A percentile compares a stretch with the other conserved stretches of the same genome.
phyloP scores from a whole-genome alignment of 1,140 invertebrate species.

The Trichonephila clavata region DNA sequence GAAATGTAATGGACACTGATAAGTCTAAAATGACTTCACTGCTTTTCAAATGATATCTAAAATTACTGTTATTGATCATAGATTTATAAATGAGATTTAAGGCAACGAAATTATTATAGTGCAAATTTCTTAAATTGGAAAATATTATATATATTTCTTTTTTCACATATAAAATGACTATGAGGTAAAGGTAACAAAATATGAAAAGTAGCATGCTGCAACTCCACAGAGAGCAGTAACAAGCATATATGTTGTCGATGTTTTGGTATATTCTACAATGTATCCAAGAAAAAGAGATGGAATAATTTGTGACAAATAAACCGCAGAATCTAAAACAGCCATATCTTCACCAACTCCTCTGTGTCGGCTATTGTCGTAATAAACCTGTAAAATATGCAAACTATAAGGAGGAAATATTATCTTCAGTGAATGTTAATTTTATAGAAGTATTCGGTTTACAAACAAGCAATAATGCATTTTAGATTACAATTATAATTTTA shows the following conservation, averaged over 20 bases:
- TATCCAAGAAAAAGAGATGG: conserved; percentile 82
- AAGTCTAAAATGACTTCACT: not conserved
- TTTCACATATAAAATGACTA: not conserved
- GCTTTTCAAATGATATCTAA: too few relatives aligned
- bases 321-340: conserved; percentile 82
- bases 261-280: conserved; percentile 81
- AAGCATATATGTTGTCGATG: conserved; percentile 81
- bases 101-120: too few relatives aligned
- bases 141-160: not conserved
- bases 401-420: too few relatives aligned
- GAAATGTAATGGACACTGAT: not conserved
- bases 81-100: too few relatives aligned
- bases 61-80: too few relatives aligned
- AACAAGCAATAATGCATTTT: too few relatives aligned
- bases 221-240: conserved; percentile 78
- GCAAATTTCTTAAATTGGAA: too few relatives aligned
- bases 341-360: conserved; percentile 82
- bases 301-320: conserved; percentile 82
- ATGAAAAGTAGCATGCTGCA: conserved; percentile 58
- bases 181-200: conserved; percentile 66
- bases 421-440: too few relatives aligned
- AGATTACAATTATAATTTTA: too few relatives aligned
- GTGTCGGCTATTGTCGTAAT: conserved; percentile 78
- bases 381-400: conserved; percentile 78
- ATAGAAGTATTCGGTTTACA: too few relatives aligned